These are phyloP conservation scores for Pharmacophagus antenor DNA, from an alignment of 2,888 invertebrate genomes.

Conservation along the genomic window DNA sequence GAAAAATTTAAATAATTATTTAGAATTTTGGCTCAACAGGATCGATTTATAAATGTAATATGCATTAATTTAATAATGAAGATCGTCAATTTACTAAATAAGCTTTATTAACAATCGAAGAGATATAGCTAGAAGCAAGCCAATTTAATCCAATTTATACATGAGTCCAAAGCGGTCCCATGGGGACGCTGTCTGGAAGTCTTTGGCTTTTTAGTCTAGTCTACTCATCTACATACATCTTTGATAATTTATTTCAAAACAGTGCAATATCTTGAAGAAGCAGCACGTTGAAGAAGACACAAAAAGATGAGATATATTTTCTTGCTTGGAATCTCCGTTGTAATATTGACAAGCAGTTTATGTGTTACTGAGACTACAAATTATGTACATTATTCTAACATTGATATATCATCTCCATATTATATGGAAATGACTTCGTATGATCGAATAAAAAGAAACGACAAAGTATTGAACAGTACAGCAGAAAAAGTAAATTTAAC, in stretches of 20 bases:
- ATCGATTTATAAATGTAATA: background rate
- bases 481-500: constrained; percentile 29
- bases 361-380: constrained; percentile 41
- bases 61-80: constrained; percentile 35
- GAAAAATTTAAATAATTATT: background rate
- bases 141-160: constrained; percentile 74
- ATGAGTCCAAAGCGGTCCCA: constrained; percentile 59
- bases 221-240: constrained; percentile 44
- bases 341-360: constrained; percentile 46
- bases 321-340: constrained; percentile 42
- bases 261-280: constrained; percentile 47
- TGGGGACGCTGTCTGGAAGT: constrained; percentile 49
- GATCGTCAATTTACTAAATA: constrained; percentile 60
- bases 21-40: background rate
- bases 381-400: background rate
- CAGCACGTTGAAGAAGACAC: constrained; percentile 55
- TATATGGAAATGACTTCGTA: background rate
- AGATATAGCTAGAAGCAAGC: constrained; percentile 61
- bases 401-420: constrained; percentile 11
- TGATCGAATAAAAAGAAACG: constrained; percentile 25
- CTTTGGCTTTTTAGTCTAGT: constrained; percentile 48
- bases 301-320: constrained; percentile 52
- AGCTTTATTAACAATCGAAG: constrained; percentile 58
- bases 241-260: constrained; percentile 50
- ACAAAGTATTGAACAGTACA: constrained; percentile 17